Conservation (phyloP, 30 jellyfish, hydroid and myxozoan genomes). For the Nemopilema nomurai region DNA sequence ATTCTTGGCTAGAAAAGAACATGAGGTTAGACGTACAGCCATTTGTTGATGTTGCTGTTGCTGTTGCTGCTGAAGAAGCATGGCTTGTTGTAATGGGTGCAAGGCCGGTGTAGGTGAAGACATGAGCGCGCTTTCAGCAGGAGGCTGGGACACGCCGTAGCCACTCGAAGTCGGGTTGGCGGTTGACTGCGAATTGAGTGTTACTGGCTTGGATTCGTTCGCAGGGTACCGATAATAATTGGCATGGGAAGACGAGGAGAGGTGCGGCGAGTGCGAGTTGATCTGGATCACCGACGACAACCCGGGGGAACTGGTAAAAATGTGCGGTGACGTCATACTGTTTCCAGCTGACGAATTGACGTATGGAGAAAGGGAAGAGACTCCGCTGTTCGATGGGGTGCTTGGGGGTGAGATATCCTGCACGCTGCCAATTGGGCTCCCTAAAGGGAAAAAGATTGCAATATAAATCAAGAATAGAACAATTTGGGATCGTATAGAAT, state of each 20-base stretch:
- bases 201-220: slow-evolving; percentile 29
- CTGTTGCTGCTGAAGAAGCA: slow-evolving; percentile 88
- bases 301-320: slow-evolving; percentile 74
- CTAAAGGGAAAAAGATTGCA: slow-evolving; percentile 3
- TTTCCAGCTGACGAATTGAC: slow-evolving; percentile 58
- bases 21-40: slow-evolving; percentile 43
- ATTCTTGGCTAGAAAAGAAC: too few relatives aligned
- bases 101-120: slow-evolving; percentile 70
- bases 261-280: slow-evolving; percentile 19
- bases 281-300: slow-evolving; percentile 37
- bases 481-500: too few relatives aligned
- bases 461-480: background rate
- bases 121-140: slow-evolving; percentile 21
- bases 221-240: slow-evolving; percentile 28
- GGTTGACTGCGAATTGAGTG: slow-evolving; percentile 37
- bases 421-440: slow-evolving; percentile 79
- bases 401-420: slow-evolving; percentile 98
- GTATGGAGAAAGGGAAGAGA: slow-evolving; percentile 72
- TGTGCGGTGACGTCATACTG: slow-evolving; percentile 59
- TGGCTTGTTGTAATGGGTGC: slow-evolving; percentile 97
- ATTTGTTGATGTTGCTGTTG: slow-evolving; percentile 52
- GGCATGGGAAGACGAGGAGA: slow-evolving; percentile 18
- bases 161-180: slow-evolving; percentile 23
- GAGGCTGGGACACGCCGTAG: slow-evolving; percentile 18
- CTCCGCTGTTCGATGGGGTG: slow-evolving; percentile 90